These are phyloP conservation scores for Rhogogaster chlorosoma DNA, from an alignment of 2,888 invertebrate species.

Conservation along the genomic window DNA sequence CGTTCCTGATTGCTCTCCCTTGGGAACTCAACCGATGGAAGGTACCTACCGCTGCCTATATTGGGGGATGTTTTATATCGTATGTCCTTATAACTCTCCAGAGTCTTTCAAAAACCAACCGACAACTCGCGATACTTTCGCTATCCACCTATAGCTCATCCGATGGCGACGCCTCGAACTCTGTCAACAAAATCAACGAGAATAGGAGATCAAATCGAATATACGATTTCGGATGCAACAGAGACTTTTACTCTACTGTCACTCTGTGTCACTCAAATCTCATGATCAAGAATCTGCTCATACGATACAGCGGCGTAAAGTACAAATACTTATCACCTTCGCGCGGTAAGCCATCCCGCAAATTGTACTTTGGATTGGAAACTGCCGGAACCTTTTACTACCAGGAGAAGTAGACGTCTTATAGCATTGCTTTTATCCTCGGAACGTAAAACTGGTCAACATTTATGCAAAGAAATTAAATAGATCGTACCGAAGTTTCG, in stretches of 20 bases:
- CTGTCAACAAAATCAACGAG: not conserved
- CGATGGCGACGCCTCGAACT: not conserved
- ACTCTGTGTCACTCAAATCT: not conserved
- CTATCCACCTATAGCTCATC: not conserved
- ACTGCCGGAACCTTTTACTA: conserved; percentile 24
- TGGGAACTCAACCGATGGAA: not conserved
- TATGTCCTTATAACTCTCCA: not conserved
- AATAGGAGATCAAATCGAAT: not conserved
- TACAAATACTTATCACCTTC: not conserved
- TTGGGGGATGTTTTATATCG: not conserved
- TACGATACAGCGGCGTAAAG: not conserved
- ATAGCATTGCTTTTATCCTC: not conserved
- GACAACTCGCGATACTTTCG: not conserved
- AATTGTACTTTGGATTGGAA: not conserved
- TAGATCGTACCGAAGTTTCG: not conserved
- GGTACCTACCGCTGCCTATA: not conserved
- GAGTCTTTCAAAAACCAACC: conserved; percentile 25
- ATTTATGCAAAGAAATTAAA: not conserved
- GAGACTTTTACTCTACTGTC: not conserved
- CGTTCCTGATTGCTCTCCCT: conserved; percentile 41
- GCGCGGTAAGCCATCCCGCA: not conserved
- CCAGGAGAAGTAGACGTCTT: not conserved
- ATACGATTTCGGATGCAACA: not conserved
- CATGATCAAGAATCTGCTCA: not conserved
- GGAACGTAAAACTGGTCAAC: not conserved